phyloP scores from a whole-genome alignment of 1,140 invertebrate genomes.

The Ylistrum balloti region DNA sequence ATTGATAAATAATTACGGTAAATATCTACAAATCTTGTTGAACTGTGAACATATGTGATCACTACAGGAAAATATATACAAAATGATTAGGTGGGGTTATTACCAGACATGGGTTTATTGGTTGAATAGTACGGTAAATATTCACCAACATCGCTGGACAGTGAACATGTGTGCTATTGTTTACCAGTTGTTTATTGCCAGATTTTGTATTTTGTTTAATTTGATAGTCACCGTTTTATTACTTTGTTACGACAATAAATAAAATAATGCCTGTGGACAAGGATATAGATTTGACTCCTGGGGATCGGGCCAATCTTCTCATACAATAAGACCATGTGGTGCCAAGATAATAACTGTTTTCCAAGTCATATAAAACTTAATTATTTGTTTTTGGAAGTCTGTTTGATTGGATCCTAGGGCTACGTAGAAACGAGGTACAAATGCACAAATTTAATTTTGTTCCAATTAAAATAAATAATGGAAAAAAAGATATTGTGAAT shows the following conservation, averaged over 20 bases:
- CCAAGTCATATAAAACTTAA: neutral
- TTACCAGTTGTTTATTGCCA: neutral
- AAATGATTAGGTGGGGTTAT: too few relatives aligned
- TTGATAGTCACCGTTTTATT: neutral
- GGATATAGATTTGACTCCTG: slow-evolving; percentile 32
- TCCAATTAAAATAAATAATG: slow-evolving; percentile 29
- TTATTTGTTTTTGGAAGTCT: slow-evolving; percentile 7
- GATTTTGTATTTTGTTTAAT: slow-evolving; percentile 3
- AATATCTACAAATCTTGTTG: too few relatives aligned
- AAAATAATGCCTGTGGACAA: neutral
- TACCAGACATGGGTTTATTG: too few relatives aligned
- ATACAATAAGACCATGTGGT: neutral
- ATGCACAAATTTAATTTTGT: neutral
- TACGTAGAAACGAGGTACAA: neutral
- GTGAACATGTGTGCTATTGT: slow-evolving; percentile 16
- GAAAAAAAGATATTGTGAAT: slow-evolving; percentile 14
- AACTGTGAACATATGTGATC: too few relatives aligned
- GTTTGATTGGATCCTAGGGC: neutral
- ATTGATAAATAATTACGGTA: too few relatives aligned
- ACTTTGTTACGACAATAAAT: slow-evolving; percentile 34
- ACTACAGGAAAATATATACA: too few relatives aligned
- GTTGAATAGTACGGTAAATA: too few relatives aligned
- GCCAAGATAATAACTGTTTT: neutral
- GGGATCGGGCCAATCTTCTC: neutral
- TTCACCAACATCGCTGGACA: too few relatives aligned